These are phyloP conservation scores for Caenorhabditis japonica DNA, from an alignment of 2,888 invertebrate species.

Conservation along the genomic window DNA sequence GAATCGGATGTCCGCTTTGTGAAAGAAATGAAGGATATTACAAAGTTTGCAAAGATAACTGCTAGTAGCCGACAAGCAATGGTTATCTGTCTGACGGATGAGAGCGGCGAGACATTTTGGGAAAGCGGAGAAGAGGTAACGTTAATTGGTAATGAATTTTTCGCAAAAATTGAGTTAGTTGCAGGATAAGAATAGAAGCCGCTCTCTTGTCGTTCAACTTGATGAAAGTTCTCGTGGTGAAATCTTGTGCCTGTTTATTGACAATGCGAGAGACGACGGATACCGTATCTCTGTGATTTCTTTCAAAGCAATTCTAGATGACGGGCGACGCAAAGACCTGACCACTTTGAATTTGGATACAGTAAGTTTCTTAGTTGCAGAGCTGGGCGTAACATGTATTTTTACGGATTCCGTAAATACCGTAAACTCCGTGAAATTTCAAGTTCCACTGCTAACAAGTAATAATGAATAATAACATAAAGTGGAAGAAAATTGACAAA, in stretches of 20 bases:
- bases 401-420: too few species aligned
- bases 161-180: constrained; percentile 1
- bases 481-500: too few species aligned
- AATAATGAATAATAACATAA: neutral
- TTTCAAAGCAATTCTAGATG: constrained; percentile 47
- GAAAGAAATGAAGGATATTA: constrained; percentile 82
- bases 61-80: constrained; percentile 94
- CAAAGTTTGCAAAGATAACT: constrained; percentile 85
- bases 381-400: neutral
- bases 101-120: constrained; percentile 98
- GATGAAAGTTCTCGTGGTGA: constrained; percentile 82
- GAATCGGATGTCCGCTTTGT: constrained; percentile 29
- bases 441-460: neutral
- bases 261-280: constrained; percentile 85
- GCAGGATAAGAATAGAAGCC: constrained; percentile 89
- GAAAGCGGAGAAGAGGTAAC: constrained; percentile 96
- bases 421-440: too few species aligned
- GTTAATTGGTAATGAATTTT: constrained; percentile 2
- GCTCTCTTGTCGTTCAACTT: constrained; percentile 77
- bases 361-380: constrained; percentile 22
- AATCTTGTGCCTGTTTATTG: constrained; percentile 89
- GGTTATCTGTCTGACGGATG: constrained; percentile 91
- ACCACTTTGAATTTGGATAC: constrained; percentile 46
- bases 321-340: constrained; percentile 53
- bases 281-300: constrained; percentile 41